Conservation (phyloP, 2,888 invertebrate species). For the Leistus spinibarbis region DNA sequence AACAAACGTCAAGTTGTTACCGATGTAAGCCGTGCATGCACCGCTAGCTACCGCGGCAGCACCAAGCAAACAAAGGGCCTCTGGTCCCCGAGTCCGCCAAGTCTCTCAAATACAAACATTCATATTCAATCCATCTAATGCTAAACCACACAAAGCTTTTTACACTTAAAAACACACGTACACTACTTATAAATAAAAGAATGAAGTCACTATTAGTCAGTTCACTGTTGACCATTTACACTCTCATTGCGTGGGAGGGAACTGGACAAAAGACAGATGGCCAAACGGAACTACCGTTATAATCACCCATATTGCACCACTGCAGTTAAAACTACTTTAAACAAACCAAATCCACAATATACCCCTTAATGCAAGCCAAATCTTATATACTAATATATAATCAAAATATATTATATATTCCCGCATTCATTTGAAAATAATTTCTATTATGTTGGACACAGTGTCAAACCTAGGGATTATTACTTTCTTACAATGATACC, state of each 20-base stretch:
- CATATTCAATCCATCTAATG: no score
- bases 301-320: constrained; percentile 22
- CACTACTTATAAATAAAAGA: no score
- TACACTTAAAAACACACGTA: no score
- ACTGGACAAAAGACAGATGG: constrained; percentile 31
- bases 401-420: no score
- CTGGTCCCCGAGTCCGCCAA: not conserved
- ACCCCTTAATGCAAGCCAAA: no score
- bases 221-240: not conserved
- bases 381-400: no score
- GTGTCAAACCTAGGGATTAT: no score
- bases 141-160: no score
- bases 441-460: no score
- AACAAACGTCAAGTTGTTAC: constrained; percentile 39
- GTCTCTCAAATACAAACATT: not conserved
- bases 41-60: constrained; percentile 20
- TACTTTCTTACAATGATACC: no score
- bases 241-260: constrained; percentile 23
- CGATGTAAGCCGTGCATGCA: constrained; percentile 1
- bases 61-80: constrained; percentile 23
- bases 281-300: constrained; percentile 24
- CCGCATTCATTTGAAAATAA: no score
- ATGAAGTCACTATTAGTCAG: not conserved
- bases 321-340: not conserved
- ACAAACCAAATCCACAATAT: not conserved